Percentiles rank a stretch among this genome's conserved stretches.
These are phyloP conservation scores for Andinoacara biseriatus DNA, from an alignment of 2,113 vertebrate genomes.

Conservation along the genomic window DNA sequence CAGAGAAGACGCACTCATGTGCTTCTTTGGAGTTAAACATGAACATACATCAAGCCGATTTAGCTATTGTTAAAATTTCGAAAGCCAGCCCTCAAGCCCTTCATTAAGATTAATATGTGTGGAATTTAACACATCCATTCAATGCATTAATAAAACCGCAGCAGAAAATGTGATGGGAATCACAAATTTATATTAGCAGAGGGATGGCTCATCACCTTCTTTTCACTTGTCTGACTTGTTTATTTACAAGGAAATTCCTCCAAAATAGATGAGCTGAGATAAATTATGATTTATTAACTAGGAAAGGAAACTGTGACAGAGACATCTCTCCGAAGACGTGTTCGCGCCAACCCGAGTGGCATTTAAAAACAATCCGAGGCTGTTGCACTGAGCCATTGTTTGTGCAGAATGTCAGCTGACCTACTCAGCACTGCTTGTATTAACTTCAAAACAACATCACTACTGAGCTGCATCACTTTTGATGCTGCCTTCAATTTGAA, in stretches of 20 bases:
- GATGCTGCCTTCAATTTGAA: constrained; percentile 4
- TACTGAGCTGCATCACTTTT: background rate
- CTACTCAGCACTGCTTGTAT: background rate
- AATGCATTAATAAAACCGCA: constrained; percentile 36
- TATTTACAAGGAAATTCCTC: constrained; percentile 31
- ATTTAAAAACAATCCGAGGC: background rate
- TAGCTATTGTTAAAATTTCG: constrained; percentile 4
- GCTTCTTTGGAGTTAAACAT: background rate
- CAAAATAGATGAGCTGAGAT: constrained; percentile 37
- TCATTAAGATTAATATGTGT: constrained; percentile 37
- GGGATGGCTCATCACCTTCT: background rate
- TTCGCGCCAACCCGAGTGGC: background rate
- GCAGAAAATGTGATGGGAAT: constrained; percentile 33
- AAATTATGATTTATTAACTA: constrained; percentile 35
- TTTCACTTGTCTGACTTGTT: constrained; percentile 33
- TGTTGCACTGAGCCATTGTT: constrained; percentile 13
- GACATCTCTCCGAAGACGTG: constrained; percentile 6
- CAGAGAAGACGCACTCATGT: background rate
- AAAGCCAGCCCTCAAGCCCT: constrained; percentile 12
- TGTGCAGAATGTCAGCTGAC: constrained; percentile 20
- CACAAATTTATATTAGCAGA: constrained; percentile 22
- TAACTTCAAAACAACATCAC: constrained; percentile 14
- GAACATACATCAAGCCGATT: background rate
- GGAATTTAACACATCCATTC: constrained; percentile 13
- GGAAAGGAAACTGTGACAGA: constrained; percentile 19